Evolutionary conservation across 1,140 invertebrate genomes (phyloP).

Genomic region (Halesus radiatus): DNA sequence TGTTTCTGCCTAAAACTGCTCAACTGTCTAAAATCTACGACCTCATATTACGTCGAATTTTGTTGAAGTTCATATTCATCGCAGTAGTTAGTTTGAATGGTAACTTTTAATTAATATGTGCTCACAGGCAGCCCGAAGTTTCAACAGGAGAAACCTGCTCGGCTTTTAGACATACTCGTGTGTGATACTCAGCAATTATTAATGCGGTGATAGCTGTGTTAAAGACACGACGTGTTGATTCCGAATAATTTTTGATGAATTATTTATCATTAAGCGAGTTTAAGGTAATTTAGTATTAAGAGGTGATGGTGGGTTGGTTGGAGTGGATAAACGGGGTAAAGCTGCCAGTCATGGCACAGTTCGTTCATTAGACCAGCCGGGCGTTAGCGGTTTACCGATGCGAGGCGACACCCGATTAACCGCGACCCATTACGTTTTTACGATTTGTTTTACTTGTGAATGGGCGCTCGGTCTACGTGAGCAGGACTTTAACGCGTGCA

Average conservation of each 20-base stretch:
- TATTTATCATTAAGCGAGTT: too few relatives aligned
- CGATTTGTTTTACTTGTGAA: constrained; percentile 9
- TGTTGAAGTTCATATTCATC: constrained; percentile 31
- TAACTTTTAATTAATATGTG: constrained; percentile 43
- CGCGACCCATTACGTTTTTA: constrained; percentile 20
- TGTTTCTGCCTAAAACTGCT: too few relatives aligned
- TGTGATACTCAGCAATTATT: too few relatives aligned
- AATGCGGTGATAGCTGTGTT: too few relatives aligned
- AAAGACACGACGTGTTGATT: too few relatives aligned
- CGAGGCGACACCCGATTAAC: constrained; percentile 11
- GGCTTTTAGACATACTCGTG: background rate
- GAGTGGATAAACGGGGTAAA: background rate
- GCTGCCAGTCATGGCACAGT: too few relatives aligned
- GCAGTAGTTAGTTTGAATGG: constrained; percentile 23
- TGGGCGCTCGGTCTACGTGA: background rate
- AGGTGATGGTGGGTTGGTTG: background rate
- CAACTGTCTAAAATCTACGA: background rate
- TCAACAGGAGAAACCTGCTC: constrained; percentile 8
- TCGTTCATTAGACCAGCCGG: background rate
- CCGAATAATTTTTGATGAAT: too few relatives aligned
- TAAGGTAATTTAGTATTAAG: background rate
- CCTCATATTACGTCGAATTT: constrained; percentile 13
- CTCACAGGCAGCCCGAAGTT: constrained; percentile 16
- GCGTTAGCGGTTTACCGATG: constrained; percentile 8
- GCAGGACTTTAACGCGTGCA: background rate